phyloP scores from a whole-genome alignment of 2,113 vertebrate species.

The Hylia prasina region DNA sequence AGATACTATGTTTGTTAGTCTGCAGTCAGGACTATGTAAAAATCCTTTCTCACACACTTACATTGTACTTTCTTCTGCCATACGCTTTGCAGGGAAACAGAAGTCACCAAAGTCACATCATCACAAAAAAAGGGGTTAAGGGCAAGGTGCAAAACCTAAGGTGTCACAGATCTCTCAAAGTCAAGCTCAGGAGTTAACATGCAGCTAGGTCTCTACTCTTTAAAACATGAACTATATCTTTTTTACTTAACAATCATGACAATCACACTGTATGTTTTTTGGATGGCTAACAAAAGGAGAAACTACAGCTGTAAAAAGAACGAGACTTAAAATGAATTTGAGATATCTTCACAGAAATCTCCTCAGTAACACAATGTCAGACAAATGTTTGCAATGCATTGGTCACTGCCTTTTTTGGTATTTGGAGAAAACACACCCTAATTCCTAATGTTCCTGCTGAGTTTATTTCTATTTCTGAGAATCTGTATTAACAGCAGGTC shows the following conservation, averaged over 20 bases:
- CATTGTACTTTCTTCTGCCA: neutral
- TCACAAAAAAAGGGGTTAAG: neutral
- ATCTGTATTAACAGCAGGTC: slow-evolving; percentile 27
- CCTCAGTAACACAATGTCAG: neutral
- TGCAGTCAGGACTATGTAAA: neutral
- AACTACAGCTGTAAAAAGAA: slow-evolving; percentile 22
- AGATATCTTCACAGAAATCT: slow-evolving; percentile 14
- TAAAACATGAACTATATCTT: neutral
- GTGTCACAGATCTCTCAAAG: neutral
- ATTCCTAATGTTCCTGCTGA: neutral
- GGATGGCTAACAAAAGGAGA: neutral
- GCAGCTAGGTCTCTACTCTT: neutral
- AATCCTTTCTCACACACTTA: neutral
- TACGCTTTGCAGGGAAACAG: neutral
- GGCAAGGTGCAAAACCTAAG: neutral
- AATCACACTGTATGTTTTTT: neutral
- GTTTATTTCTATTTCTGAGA: slow-evolving; percentile 50
- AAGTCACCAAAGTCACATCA: neutral
- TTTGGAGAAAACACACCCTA: slow-evolving; percentile 14
- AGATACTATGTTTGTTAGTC: neutral
- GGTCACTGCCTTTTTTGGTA: slow-evolving; percentile 10
- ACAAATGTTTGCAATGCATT: neutral
- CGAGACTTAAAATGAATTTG: neutral
- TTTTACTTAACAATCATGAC: neutral
- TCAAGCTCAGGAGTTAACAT: neutral